Evolutionary conservation across 2,797 vertebrate species (phyloP).

Genomic region (Aythya fuligula): DNA sequence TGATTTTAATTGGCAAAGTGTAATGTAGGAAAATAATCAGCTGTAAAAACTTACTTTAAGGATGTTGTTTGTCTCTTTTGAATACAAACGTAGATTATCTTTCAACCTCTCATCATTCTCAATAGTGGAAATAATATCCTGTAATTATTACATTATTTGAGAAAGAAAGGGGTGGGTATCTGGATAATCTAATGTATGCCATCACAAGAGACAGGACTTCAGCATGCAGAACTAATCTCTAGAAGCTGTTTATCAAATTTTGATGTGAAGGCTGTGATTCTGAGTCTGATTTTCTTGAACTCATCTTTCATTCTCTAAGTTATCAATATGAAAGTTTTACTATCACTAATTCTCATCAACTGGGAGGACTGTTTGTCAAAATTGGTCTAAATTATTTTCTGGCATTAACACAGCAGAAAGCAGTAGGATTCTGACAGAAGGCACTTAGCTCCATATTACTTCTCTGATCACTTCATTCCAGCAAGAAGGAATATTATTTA

Average conservation of each 20-base stretch:
- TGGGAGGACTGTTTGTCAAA: neutral
- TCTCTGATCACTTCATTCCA: neutral
- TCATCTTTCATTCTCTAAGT: slow-evolving; percentile 17
- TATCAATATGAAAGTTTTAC: neutral
- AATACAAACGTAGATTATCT: neutral
- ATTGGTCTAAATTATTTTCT: neutral
- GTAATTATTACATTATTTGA: slow-evolving; percentile 36
- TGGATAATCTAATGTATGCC: neutral
- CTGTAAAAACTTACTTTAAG: neutral
- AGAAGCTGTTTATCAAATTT: slow-evolving; percentile 20
- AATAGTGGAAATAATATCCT: slow-evolving; percentile 29
- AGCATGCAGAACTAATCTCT: neutral
- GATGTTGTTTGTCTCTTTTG: neutral
- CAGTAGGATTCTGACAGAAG: neutral
- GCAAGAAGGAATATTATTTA: neutral
- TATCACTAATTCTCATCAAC: neutral
- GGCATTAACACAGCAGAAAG: neutral
- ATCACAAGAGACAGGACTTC: neutral
- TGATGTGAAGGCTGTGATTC: neutral
- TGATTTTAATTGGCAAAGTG: neutral
- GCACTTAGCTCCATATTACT: neutral
- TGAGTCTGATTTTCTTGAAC: neutral
- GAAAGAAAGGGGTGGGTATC: neutral
- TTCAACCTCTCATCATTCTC: neutral
- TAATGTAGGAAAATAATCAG: neutral